These are phyloP conservation scores for Lymantria dispar DNA, from an alignment of 2,888 invertebrate genomes.

Conservation along the genomic window DNA sequence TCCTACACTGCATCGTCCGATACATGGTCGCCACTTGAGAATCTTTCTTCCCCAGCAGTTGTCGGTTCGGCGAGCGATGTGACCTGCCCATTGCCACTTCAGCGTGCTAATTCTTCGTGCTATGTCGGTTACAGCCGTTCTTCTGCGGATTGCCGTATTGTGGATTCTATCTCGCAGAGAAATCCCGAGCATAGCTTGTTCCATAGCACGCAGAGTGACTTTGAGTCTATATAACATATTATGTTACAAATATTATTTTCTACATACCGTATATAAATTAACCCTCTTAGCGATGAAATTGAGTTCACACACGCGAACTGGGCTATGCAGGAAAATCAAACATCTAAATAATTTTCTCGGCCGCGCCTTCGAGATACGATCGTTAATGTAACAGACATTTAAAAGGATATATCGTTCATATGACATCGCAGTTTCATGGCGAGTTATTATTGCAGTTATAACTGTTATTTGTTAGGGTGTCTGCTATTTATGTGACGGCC, in stretches of 20 bases:
- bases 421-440: conserved; percentile 36
- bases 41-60: no score
- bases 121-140: no score
- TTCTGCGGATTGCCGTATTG: no score
- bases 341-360: conserved; percentile 36
- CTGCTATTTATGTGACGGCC: background rate
- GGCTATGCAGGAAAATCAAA: conserved; percentile 29
- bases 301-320: conserved; percentile 12
- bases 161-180: no score
- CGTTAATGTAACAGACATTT: conserved; percentile 45
- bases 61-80: no score
- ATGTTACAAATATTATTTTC: background rate
- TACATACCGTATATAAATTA: background rate
- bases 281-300: background rate
- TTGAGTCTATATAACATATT: no score
- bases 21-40: no score
- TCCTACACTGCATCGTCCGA: no score
- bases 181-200: no score
- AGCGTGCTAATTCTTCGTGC: no score
- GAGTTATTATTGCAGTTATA: conserved; percentile 31
- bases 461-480: conserved; percentile 20
- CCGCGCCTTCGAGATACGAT: conserved; percentile 33
- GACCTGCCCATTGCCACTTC: no score
- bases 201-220: no score
- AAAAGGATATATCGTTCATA: conserved; percentile 63